Conservation (phyloP, 2,797 vertebrate genomes). For the Monodelphis domestica region DNA sequence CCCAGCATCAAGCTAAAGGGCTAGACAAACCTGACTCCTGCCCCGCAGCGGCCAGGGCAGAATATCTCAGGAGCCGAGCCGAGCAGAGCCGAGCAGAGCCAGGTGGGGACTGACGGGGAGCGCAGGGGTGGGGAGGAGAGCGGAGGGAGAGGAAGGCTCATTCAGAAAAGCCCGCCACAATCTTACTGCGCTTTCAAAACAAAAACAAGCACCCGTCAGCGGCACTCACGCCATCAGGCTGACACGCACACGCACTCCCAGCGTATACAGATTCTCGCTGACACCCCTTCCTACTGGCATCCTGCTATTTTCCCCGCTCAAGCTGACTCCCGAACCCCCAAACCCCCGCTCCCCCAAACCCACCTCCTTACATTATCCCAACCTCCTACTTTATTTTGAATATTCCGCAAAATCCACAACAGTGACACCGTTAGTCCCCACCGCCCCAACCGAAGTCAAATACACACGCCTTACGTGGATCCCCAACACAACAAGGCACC, state of each 20-base stretch:
- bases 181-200: not conserved
- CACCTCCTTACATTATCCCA: constrained; percentile 1
- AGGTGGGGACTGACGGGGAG: not conserved
- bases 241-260: not conserved
- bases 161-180: constrained; percentile 26
- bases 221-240: constrained; percentile 11
- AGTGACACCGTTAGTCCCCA: not conserved
- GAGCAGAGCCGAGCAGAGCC: too few relatives aligned
- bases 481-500: not conserved
- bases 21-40: not conserved
- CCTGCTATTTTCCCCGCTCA: not conserved
- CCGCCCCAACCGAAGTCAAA: constrained; percentile 2
- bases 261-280: constrained; percentile 1
- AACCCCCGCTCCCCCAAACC: constrained; percentile 6
- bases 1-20: not conserved
- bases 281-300: not conserved
- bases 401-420: not conserved
- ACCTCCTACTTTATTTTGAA: not conserved
- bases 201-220: constrained; percentile 3
- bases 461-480: not conserved
- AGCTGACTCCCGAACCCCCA: not conserved
- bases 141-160: not conserved
- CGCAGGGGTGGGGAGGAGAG: not conserved
- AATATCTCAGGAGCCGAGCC: not conserved
- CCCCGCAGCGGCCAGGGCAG: not conserved